phyloP scores from a whole-genome alignment of 2,797 vertebrate genomes.

The Etheostoma perlongum region DNA sequence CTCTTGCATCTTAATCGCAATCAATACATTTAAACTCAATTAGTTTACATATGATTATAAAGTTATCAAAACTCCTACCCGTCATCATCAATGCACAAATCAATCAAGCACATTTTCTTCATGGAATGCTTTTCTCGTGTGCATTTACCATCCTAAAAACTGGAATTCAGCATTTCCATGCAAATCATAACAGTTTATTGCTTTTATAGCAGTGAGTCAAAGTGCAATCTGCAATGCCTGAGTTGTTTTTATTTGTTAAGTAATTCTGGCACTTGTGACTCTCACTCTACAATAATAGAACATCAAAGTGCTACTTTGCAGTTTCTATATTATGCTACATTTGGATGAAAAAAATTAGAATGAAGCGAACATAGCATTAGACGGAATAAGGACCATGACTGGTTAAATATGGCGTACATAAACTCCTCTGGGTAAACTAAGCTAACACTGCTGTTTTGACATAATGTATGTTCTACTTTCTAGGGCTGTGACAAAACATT shows the following conservation, averaged over 20 bases:
- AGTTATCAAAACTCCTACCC: background rate
- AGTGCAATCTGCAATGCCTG: constrained; percentile 10
- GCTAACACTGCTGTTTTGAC: background rate
- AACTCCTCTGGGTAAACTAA: background rate
- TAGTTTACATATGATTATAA: background rate
- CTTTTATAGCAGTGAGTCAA: constrained; percentile 10
- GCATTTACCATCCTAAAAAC: background rate
- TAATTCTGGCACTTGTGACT: background rate
- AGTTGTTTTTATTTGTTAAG: constrained; percentile 12
- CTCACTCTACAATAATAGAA: background rate
- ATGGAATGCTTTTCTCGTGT: background rate
- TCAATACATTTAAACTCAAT: background rate
- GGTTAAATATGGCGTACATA: background rate
- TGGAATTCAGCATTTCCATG: background rate
- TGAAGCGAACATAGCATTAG: background rate
- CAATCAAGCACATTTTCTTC: background rate
- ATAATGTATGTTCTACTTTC: background rate
- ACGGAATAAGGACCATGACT: background rate
- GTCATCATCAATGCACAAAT: background rate
- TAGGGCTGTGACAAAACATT: background rate
- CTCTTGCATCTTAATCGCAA: background rate
- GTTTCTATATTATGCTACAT: background rate
- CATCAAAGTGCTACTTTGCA: background rate
- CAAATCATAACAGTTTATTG: constrained; percentile 1
- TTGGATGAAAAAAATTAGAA: background rate